Base-by-base conservation (phyloP, 2,888 invertebrate genomes). In the Spatulosminthurus flaviceps region DNA sequence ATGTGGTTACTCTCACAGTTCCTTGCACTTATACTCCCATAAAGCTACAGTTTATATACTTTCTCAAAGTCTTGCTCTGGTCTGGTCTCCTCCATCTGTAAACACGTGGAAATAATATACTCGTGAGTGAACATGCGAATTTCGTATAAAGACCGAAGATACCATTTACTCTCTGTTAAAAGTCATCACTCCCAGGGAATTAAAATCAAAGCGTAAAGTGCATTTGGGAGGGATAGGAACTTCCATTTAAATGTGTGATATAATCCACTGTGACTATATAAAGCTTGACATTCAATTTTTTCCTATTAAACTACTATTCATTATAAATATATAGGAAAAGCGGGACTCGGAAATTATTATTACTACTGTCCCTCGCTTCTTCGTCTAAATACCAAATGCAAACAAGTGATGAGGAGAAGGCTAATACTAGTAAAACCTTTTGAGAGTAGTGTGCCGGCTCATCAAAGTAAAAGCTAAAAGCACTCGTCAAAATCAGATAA, bases 1-100 rank as follows among this genome's bases (percentile, higher is more conserved):
- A 64, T 64, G 64, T 64, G 64, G 64, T 64, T 64, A 22, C 64
- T 64, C n/a, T n/a, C n/a, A n/a, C 64, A 11, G 64, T 64, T 64
- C 64, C 51, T 51, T 51, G 51, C 11, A n/a, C n/a, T n/a, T n/a
- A n/a, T n/a, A 66, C 66, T 66, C 26, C 16, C 26, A 16, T 66
- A 22, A 26, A 22, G 16, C 16, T 66, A 24, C 26, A 66, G 9
- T 21, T 21, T 24, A 64, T 64, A 64, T 22, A 64, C n/a, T 34
- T 51, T 51, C 51, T 51, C 16, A 51, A 51, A 51, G 51, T 5
- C 16, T 19, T 51, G 34, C 4, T n/a, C 34, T 34, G 34, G 34
- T 34, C n/a, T n/a, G n/a, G n/a, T n/a, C n/a, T n/a, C n/a, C 51
- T n/a, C n/a, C 51, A 51, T 51, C 51, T 1, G 34, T 16, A 51